A percentile compares a stretch with the other conserved stretches of the same genome.
These are phyloP conservation scores for Ornithoptera alexandrae DNA, from an alignment of 2,888 invertebrate genomes.

Conservation along the genomic window DNA sequence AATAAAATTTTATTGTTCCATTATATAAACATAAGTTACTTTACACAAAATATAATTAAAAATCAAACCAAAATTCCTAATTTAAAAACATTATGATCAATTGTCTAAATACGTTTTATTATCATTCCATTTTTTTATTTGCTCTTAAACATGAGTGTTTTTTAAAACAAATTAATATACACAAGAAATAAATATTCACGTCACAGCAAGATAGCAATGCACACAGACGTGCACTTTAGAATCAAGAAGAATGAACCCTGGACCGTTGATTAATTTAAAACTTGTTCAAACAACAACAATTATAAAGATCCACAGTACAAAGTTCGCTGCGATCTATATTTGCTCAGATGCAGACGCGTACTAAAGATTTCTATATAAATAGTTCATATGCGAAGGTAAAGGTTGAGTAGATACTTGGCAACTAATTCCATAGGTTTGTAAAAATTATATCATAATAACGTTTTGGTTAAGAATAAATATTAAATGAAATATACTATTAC, in stretches of 20 bases:
- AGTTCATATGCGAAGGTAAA: constrained; percentile 65
- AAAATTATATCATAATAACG: neutral
- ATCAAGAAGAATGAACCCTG: constrained; percentile 16
- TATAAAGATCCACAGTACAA: constrained; percentile 53
- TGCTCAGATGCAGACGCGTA: constrained; percentile 45
- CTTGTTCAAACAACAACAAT: constrained; percentile 44
- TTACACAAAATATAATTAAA: no score
- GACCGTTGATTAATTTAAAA: constrained; percentile 35
- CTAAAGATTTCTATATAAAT: constrained; percentile 56
- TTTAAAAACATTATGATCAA: no score
- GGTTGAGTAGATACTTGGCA: constrained; percentile 48
- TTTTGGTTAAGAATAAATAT: neutral
- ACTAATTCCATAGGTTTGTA: constrained; percentile 20
- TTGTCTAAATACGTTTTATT: no score
- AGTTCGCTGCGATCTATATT: constrained; percentile 56
- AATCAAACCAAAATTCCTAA: no score
- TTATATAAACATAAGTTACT: no score
- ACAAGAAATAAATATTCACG: no score
- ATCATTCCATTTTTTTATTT: no score
- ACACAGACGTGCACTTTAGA: neutral
- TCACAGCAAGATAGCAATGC: no score
- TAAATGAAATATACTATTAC: neutral
- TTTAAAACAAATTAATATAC: no score
- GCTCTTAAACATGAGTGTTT: no score
- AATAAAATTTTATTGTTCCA: neutral